Evolutionary conservation across 2,888 invertebrate species (phyloP), one percentile per base, ranked within the genome.

Genomic region (Eucera pruinosa): DNA sequence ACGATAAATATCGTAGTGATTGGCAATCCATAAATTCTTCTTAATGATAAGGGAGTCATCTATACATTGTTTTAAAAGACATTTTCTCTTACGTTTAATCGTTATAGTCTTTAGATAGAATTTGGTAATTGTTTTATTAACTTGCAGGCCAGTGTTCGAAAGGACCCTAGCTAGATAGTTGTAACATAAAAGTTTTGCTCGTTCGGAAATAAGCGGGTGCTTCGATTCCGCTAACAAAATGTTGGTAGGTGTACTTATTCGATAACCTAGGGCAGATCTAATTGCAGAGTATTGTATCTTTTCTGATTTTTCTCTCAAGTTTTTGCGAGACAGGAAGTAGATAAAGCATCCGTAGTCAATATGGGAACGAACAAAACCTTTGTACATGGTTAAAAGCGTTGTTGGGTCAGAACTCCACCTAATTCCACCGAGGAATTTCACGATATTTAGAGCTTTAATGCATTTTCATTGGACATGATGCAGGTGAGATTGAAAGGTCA

Each of bases 281-380:
- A 73, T 60, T 25, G 72, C 72, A 9, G 45, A n/a, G 27, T 50
- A 55, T 50, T 78, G 70, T 18, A 78, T 71, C 41, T 39, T 55
- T 50, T 78, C 74, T 4, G 72, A 36, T 65, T 64, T 64, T 11
- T 43, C 18, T 18, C 7, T 43, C 0, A 36, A 15, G 4, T 54
- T 57, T 27, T 58, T 41, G 0, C 36, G 39, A 2, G n/a, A 57
- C 11, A 70, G 69, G 25, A 36, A 66, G 9, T 81, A 78, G 4
- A 78, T 47, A 52, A 75, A 75, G 15, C 39, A 13, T 2, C 64
- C 68, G 23, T 81, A 75, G 7, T 78, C 69, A 2, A 78, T 62
- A 11, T 43, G 33, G 1, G 74, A 68, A 20, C 68, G 25, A 11
- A 79, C 61, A 5, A 64, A 58, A n/a, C 69, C 76, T 45, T 74